Base-by-base conservation (phyloP, 2,797 vertebrate species). In the Hyperoplus immaculatus region DNA sequence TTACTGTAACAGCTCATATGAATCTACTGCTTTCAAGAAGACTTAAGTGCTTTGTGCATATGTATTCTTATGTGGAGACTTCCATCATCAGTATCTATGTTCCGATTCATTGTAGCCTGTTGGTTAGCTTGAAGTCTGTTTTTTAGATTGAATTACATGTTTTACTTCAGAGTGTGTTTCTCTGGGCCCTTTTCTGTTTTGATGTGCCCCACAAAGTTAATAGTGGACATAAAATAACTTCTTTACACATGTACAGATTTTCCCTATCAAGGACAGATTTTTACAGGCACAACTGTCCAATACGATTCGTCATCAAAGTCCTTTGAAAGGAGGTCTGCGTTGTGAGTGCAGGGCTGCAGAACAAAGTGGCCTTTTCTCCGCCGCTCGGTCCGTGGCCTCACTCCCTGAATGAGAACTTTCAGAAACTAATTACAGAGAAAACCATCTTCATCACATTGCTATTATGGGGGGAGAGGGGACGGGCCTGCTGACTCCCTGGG, bases 371-470 rank as follows among this genome's bases (percentile, higher is more conserved):
- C 90, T 90, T 90, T 93, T 88, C 83, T 86, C 77, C 80, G 80
- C 75, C 39, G 62, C 90, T 83, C 73, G 47, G 87, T 89, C 92
- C 84, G 82, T 72, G 75, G 84, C 81, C 82, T 92, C 85, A 80
- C 88, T 90, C 86, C 64, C 83, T 89, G 91, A 93, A 94, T 90
- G 90, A 93, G 88, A 94, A 94, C 93, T 94, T 95, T 94, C 91
- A 94, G 91, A 94, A 94, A 94, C 93, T 95, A 95, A 96, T 95
- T 95, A 95, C 93, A 93, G 93, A 86, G 90, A 92, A 21, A 95
- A 91, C 92, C 90, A 91, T 96, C 93, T 95, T 95, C 93, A 95
- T 96, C 94, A 95, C 95, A 93, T 93, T 92, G 93, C 91, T 88
- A 94, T 95, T 95, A 94, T 88, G 82, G 87, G 83, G 88, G 83